Percentiles rank a stretch among this genome's conserved stretches.
Conservation (phyloP, 2,888 invertebrate species). For the Plusia festucae region DNA sequence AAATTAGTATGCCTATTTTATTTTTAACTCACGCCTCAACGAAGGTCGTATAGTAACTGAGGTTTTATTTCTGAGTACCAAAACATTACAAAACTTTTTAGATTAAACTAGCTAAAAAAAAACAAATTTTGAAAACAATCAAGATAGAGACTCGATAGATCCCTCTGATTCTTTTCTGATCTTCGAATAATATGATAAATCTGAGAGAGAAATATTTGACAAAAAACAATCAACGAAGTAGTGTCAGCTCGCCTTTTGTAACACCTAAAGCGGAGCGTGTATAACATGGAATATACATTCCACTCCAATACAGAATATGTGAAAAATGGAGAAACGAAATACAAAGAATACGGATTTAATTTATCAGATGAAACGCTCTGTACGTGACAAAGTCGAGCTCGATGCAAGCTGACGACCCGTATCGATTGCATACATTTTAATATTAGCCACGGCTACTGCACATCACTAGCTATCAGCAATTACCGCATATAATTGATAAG, state of each 20-base stretch:
- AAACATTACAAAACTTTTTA: background rate
- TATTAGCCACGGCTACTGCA: constrained; percentile 63
- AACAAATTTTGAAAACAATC: no score
- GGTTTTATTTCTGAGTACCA: background rate
- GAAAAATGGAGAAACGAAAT: constrained; percentile 59
- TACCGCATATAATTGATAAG: constrained; percentile 75
- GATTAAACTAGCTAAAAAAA: no score
- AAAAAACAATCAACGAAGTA: background rate
- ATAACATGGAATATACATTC: constrained; percentile 18
- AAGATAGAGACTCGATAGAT: background rate
- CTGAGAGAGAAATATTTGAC: background rate
- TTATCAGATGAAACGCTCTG: constrained; percentile 68
- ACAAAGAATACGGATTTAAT: constrained; percentile 62
- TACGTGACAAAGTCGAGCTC: constrained; percentile 66
- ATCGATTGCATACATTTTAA: constrained; percentile 82
- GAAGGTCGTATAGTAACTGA: background rate
- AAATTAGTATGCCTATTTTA: no score
- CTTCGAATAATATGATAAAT: background rate
- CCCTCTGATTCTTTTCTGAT: background rate
- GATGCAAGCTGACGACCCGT: constrained; percentile 71
- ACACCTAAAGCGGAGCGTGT: background rate
- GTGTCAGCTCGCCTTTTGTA: background rate
- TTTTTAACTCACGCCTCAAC: background rate
- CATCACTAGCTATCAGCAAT: constrained; percentile 62
- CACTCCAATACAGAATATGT: constrained; percentile 43